Percentiles rank a stretch among this genome's conserved stretches.
phyloP scores from a whole-genome alignment of 2,113 vertebrate genomes.

The Melanocharis versteri region DNA sequence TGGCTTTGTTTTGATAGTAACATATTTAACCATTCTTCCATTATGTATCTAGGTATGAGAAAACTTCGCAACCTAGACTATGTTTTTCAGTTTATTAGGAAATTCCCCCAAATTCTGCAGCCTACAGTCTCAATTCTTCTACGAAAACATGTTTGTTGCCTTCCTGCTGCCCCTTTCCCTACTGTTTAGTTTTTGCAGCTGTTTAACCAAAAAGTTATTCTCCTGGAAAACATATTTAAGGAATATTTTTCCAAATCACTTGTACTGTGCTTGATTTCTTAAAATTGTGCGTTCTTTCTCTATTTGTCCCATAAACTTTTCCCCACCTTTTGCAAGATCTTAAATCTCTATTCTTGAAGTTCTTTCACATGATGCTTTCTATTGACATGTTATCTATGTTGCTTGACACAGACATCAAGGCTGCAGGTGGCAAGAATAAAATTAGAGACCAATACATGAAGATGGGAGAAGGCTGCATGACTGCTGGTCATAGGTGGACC shows the following conservation, averaged over 20 bases:
- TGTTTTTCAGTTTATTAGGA: neutral
- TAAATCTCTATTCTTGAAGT: neutral
- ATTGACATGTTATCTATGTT: neutral
- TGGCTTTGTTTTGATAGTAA: neutral
- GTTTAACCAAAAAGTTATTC: neutral
- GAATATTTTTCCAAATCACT: neutral
- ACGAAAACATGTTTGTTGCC: neutral
- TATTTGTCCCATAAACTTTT: neutral
- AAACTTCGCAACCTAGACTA: neutral
- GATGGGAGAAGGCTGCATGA: neutral
- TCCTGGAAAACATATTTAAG: neutral
- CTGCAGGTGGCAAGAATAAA: neutral
- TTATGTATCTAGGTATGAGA: neutral
- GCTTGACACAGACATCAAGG: neutral
- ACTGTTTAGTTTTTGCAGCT: neutral
- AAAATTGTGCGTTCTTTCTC: neutral
- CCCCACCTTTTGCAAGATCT: neutral
- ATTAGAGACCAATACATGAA: neutral
- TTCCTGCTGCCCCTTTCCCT: neutral
- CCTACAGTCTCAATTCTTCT: neutral
- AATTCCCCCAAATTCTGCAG: neutral
- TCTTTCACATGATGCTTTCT: neutral
- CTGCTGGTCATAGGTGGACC: neutral
- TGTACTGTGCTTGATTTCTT: neutral
- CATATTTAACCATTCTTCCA: neutral